Conservation (phyloP, 2,888 invertebrate genomes). For the Meganola albula region DNA sequence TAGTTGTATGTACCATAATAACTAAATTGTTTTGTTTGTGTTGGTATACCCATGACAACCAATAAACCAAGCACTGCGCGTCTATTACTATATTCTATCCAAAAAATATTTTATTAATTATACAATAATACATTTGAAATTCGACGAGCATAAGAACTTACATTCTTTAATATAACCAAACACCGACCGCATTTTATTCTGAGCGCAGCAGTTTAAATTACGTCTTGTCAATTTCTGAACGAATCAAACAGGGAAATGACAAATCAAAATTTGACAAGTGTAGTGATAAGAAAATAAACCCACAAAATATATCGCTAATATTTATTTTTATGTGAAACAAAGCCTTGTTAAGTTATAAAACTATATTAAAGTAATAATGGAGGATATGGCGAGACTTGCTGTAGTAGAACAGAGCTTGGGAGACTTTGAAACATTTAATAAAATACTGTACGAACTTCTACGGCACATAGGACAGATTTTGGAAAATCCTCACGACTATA, state of each 20-base stretch:
- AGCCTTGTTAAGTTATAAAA: constrained; percentile 15
- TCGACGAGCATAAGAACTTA: no score
- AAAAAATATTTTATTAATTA: background rate
- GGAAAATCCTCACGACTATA: constrained; percentile 57
- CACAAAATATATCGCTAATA: constrained; percentile 29
- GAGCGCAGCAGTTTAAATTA: no score
- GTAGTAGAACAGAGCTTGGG: constrained; percentile 57
- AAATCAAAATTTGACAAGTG: constrained; percentile 64
- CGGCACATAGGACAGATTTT: constrained; percentile 49
- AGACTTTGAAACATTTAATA: constrained; percentile 45
- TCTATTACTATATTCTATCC: background rate
- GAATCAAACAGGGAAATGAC: constrained; percentile 40
- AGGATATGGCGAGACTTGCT: constrained; percentile 66
- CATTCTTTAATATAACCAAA: no score
- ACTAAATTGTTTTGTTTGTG: no score
- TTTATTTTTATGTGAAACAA: constrained; percentile 16
- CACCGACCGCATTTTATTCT: no score
- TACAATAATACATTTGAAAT: no score
- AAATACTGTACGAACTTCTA: constrained; percentile 52
- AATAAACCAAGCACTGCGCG: background rate
- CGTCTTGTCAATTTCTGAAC: background rate
- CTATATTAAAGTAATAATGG: constrained; percentile 44
- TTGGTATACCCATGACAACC: constrained; percentile 26
- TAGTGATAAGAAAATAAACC: constrained; percentile 24
- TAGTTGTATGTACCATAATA: no score